These are phyloP conservation scores for human DNA, from an alignment of 2,113 vertebrate genomes.

Conservation along the genomic window DNA sequence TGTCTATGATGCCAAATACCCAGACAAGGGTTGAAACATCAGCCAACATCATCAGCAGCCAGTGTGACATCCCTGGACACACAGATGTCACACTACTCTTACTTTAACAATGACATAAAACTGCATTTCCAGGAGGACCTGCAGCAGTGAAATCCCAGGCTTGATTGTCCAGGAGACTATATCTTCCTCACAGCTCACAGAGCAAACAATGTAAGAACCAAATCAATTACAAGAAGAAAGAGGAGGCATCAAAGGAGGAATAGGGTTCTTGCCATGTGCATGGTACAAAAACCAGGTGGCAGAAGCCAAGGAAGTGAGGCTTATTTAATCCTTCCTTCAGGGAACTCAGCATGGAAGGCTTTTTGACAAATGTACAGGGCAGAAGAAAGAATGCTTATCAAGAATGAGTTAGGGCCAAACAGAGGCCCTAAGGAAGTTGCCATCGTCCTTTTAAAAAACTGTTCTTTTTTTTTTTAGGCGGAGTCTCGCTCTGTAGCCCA, in stretches of 20 bases:
- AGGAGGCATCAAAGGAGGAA: not conserved
- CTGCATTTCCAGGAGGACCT: not conserved
- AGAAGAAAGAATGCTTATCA: not conserved
- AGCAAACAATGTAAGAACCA: constrained; percentile 23
- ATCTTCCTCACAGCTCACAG: constrained; percentile 31
- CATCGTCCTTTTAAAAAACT: not conserved
- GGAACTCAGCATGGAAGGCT: not conserved
- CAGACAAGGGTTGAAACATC: not conserved
- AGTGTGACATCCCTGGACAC: not conserved
- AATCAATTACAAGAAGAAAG: constrained; percentile 47
- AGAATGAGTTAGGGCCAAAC: not conserved
- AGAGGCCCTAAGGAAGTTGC: not conserved
- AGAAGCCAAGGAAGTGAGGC: not conserved
- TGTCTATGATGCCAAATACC: not conserved
- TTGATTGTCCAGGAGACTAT: not conserved
- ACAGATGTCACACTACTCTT: not conserved
- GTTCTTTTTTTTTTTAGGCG: not conserved
- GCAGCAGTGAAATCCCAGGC: not conserved
- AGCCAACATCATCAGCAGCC: not conserved
- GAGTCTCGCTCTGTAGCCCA: no score
- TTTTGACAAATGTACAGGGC: not conserved
- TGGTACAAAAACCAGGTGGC: accelerated
- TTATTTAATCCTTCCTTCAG: not conserved
- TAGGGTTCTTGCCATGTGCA: not conserved
- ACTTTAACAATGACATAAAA: not conserved